Percentiles rank a stretch among this genome's conserved stretches.
phyloP scores from a whole-genome alignment of 2,113 vertebrate species.

The Aix galericulata region DNA sequence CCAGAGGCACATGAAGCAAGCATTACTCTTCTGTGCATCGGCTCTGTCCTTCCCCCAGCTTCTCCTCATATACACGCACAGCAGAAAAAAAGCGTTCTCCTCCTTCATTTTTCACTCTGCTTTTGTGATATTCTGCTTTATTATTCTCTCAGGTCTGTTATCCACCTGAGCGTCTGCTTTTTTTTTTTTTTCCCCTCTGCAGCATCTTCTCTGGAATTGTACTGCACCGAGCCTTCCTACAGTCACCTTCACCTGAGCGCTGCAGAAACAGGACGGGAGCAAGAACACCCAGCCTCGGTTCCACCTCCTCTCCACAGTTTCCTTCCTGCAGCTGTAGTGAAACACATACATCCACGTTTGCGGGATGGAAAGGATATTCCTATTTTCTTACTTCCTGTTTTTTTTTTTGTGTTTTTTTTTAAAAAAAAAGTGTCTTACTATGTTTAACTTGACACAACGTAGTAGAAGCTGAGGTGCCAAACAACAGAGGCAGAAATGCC shows the following conservation, averaged over 20 bases:
- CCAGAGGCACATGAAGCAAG: background rate
- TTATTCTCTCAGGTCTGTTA: background rate
- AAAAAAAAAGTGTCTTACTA: background rate
- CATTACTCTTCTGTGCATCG: background rate
- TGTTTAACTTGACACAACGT: background rate
- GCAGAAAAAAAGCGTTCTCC: background rate
- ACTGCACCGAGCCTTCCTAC: background rate
- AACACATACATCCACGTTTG: background rate
- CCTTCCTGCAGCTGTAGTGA: slow-evolving; percentile 26
- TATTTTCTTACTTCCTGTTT: background rate
- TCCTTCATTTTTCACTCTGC: background rate
- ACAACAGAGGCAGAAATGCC: background rate
- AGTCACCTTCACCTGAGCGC: background rate
- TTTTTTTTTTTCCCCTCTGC: background rate
- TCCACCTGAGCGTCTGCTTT: background rate
- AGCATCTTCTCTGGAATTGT: background rate
- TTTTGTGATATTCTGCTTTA: background rate
- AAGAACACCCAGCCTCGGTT: background rate
- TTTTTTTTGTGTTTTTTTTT: background rate
- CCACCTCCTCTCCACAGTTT: background rate
- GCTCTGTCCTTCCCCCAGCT: background rate
- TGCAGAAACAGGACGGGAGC: background rate
- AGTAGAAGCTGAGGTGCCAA: background rate
- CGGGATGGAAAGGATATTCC: slow-evolving; percentile 4
- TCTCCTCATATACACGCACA: background rate